These are phyloP conservation scores for Lasius fuliginosus DNA, from an alignment of 2,888 invertebrate genomes.

Conservation along the genomic window DNA sequence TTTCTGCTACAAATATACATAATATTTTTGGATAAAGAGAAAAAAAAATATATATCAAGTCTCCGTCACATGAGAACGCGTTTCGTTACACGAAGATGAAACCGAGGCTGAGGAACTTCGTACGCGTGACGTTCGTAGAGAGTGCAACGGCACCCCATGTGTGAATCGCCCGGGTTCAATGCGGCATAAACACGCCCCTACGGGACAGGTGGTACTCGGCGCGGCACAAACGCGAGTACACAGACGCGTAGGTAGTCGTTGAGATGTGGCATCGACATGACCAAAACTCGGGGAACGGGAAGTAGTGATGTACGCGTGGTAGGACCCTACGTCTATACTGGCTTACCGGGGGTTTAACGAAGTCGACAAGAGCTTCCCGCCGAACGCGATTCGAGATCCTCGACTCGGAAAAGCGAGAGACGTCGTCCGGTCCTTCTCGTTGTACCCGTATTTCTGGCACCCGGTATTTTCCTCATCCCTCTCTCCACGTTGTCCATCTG, in stretches of 20 bases:
- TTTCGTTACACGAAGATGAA: conserved; percentile 38
- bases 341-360: conserved; percentile 60
- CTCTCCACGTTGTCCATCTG: conserved; percentile 3
- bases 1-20: too few relatives aligned
- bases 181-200: conserved; percentile 70
- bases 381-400: conserved; percentile 58
- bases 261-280: background rate
- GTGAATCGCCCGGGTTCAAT: conserved; percentile 62
- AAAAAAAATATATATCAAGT: background rate
- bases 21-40: too few relatives aligned
- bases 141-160: conserved; percentile 51
- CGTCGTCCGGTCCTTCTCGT: conserved; percentile 20
- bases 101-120: conserved; percentile 5
- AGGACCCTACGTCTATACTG: conserved; percentile 25
- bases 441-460: background rate
- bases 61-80: background rate
- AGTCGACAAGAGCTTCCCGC: conserved; percentile 53
- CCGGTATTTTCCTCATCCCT: background rate
- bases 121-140: conserved; percentile 64
- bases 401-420: conserved; percentile 65
- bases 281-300: background rate
- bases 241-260: conserved; percentile 49
- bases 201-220: conserved; percentile 70
- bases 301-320: conserved; percentile 1
- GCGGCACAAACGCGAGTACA: conserved; percentile 25